Evolutionary conservation across 2,888 invertebrate genomes (phyloP).

Genomic region (Habroteleia sp.): DNA sequence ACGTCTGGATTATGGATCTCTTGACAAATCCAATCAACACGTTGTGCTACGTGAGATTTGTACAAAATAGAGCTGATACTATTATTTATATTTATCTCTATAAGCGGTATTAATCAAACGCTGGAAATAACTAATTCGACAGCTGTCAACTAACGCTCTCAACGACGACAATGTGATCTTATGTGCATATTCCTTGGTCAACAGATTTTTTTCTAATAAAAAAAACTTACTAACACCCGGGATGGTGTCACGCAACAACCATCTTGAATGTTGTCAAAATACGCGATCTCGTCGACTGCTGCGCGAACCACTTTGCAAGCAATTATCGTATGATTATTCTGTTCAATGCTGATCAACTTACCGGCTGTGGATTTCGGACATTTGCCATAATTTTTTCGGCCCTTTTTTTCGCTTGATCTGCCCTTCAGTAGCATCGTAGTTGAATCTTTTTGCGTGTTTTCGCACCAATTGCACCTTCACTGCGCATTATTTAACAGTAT

Average conservation of each 20-base stretch:
- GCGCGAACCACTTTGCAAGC: constrained; percentile 69
- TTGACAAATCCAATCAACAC: no score
- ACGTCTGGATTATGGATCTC: no score
- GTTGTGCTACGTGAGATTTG: no score
- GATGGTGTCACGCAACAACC: constrained; percentile 43
- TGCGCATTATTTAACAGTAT: constrained; percentile 76
- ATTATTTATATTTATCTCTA: constrained; percentile 3
- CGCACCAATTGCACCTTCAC: constrained; percentile 64
- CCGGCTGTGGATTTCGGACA: constrained; percentile 75
- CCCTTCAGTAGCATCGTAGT: constrained; percentile 78
- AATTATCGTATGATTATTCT: constrained; percentile 57
- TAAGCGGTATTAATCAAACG: constrained; percentile 18
- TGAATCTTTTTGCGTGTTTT: constrained; percentile 67
- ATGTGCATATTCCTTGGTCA: not conserved
- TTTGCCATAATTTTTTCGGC: constrained; percentile 78
- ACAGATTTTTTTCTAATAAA: not conserved
- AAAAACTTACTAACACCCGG: constrained; percentile 10
- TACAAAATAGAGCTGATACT: no score
- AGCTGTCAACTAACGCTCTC: constrained; percentile 15
- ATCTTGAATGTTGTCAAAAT: constrained; percentile 67
- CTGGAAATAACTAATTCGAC: not conserved
- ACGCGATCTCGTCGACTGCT: constrained; percentile 72
- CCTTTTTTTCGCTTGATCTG: constrained; percentile 72
- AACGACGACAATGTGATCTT: not conserved
- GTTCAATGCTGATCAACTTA: constrained; percentile 71